These are phyloP conservation scores for Typhlichthys eigenmanni DNA, from an alignment of 2,797 vertebrate genomes.

Conservation along the genomic window DNA sequence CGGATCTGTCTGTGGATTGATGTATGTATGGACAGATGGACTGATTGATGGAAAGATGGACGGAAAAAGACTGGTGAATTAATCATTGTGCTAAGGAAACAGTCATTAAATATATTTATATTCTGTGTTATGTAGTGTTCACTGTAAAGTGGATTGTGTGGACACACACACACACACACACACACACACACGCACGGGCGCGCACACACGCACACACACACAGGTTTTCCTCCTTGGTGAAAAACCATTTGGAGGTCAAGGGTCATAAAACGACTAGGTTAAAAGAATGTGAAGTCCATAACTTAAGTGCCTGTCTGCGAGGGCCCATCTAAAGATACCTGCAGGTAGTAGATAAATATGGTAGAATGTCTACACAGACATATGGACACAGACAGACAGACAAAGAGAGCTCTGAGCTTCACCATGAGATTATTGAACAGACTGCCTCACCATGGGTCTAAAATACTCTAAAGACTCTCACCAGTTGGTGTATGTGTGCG, in stretches of 20 bases:
- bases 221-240: too few species aligned
- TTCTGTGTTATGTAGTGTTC: neutral
- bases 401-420: conserved; percentile 16
- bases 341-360: neutral
- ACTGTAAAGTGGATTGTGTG: too few species aligned
- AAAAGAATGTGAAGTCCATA: too few species aligned
- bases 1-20: neutral
- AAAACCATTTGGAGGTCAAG: too few species aligned
- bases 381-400: conserved; percentile 6
- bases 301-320: neutral
- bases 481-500: conserved; percentile 14
- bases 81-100: neutral
- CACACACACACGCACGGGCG: too few species aligned
- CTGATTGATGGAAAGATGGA: neutral
- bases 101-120: neutral
- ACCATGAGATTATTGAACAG: conserved; percentile 36
- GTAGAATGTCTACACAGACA: conserved; percentile 3
- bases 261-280: too few species aligned
- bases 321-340: too few species aligned
- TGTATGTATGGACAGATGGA: neutral
- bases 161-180: too few species aligned
- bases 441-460: conserved; percentile 26
- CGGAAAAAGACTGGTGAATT: too few species aligned
- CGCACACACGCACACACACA: too few species aligned
- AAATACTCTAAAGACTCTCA: conserved; percentile 24